phyloP scores from a whole-genome alignment of 2,797 vertebrate genomes.

The Sternarchorhynchus goeldii region DNA sequence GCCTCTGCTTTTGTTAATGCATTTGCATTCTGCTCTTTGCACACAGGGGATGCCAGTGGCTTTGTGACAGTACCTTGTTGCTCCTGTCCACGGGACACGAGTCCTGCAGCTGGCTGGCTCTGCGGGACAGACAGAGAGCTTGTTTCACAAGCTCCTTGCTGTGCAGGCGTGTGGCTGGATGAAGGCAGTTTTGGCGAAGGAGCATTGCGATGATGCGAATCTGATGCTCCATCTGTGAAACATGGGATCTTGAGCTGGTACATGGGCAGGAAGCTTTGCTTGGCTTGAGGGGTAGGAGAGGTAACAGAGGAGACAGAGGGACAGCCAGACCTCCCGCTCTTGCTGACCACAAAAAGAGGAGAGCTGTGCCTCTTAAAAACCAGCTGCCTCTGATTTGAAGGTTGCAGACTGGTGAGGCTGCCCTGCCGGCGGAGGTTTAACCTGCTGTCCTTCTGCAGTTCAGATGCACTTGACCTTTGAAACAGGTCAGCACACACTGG shows the following conservation, averaged over 20 bases:
- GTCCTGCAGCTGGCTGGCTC: constrained; percentile 36
- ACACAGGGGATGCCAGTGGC: constrained; percentile 1
- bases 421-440: constrained; percentile 50
- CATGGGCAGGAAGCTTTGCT: constrained; percentile 83
- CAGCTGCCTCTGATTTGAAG: constrained; percentile 58
- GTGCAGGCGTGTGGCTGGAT: constrained; percentile 26
- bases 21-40: constrained; percentile 22
- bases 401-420: constrained; percentile 55
- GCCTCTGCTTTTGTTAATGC: constrained; percentile 2
- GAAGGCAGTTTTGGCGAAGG: constrained; percentile 30
- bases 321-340: constrained; percentile 52
- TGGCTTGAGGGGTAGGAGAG: constrained; percentile 52
- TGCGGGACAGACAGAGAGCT: constrained; percentile 5
- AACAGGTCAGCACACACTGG: constrained; percentile 31
- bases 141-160: constrained; percentile 30
- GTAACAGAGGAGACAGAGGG: constrained; percentile 47
- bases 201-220: constrained; percentile 30
- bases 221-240: constrained; percentile 55
- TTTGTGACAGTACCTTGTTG: constrained; percentile 28
- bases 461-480: constrained; percentile 10
- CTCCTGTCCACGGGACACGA: constrained; percentile 21
- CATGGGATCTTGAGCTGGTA: constrained; percentile 89
- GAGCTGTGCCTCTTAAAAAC: constrained; percentile 57
- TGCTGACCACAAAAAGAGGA: constrained; percentile 56
- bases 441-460: constrained; percentile 36